phyloP scores from a whole-genome alignment of 1,140 invertebrate genomes.

The Listronotus bonariensis region DNA sequence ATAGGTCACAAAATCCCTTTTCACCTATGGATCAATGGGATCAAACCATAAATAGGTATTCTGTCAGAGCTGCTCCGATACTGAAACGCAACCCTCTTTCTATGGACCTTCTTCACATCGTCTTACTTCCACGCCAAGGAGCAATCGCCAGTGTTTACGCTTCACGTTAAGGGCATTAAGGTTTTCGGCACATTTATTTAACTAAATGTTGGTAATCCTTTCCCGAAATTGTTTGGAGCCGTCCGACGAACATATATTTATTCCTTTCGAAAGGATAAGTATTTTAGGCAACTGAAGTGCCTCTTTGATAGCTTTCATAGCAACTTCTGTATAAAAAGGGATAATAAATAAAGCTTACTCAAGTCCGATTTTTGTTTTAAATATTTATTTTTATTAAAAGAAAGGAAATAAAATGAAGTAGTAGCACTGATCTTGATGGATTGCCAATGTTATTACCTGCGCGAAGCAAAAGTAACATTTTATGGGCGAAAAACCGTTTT shows the following conservation, averaged over 20 bases:
- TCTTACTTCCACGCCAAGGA: constrained; percentile 45
- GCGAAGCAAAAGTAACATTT: no score
- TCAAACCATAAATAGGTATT: constrained; percentile 49
- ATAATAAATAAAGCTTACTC: not conserved
- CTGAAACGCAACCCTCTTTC: constrained; percentile 32
- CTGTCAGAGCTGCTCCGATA: constrained; percentile 42
- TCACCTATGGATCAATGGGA: constrained; percentile 45
- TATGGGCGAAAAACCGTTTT: no score
- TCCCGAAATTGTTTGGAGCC: constrained; percentile 36
- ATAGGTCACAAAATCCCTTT: constrained; percentile 44
- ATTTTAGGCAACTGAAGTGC: constrained; percentile 27
- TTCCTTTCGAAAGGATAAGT: constrained; percentile 24
- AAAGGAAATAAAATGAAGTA: no score
- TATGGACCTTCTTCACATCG: constrained; percentile 38
- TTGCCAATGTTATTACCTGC: no score
- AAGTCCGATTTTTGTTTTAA: no score
- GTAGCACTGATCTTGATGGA: no score
- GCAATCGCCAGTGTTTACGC: constrained; percentile 43
- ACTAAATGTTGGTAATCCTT: constrained; percentile 45
- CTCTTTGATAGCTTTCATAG: constrained; percentile 23
- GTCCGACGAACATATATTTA: constrained; percentile 27
- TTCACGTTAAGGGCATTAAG: constrained; percentile 41
- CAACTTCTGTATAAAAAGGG: constrained; percentile 13
- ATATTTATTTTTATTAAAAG: no score
- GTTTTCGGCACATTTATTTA: constrained; percentile 45